These are phyloP conservation scores for Euclidia mi DNA, from an alignment of 2,888 invertebrate genomes.

Conservation along the genomic window DNA sequence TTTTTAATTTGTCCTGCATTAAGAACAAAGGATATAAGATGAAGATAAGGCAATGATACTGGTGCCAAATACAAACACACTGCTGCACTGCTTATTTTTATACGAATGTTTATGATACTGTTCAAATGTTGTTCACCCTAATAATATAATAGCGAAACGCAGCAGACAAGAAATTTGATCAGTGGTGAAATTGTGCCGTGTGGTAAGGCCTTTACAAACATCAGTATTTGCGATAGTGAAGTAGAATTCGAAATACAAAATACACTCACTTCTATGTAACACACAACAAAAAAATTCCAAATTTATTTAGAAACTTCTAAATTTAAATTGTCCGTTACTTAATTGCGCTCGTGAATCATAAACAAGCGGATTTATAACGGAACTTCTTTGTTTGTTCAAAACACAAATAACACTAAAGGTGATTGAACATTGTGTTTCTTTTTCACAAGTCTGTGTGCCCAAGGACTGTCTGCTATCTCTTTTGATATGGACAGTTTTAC, in stretches of 20 bases:
- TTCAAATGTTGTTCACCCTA: too few species aligned
- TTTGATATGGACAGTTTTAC: background rate
- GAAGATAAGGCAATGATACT: constrained; percentile 13
- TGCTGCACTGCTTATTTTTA: too few species aligned
- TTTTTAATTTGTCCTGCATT: too few species aligned
- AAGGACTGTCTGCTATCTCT: background rate
- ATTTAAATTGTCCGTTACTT: background rate
- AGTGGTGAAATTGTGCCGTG: too few species aligned
- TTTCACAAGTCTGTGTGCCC: background rate
- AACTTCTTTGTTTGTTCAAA: constrained; percentile 34
- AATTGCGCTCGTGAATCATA: constrained; percentile 31
- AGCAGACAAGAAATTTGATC: too few species aligned
- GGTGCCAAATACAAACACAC: background rate
- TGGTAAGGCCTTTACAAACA: too few species aligned
- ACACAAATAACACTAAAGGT: constrained; percentile 29
- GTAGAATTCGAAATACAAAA: too few species aligned
- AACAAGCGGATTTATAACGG: constrained; percentile 28
- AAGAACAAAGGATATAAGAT: constrained; percentile 4
- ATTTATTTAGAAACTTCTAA: background rate
- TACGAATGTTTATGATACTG: too few species aligned
- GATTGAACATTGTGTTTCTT: constrained; percentile 18
- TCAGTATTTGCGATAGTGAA: too few species aligned
- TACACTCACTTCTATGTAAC: too few species aligned
- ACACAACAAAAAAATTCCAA: background rate
- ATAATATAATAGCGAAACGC: too few species aligned